Conservation (phyloP, 2,113 vertebrate species). For the Pleuronectes platessa region DNA sequence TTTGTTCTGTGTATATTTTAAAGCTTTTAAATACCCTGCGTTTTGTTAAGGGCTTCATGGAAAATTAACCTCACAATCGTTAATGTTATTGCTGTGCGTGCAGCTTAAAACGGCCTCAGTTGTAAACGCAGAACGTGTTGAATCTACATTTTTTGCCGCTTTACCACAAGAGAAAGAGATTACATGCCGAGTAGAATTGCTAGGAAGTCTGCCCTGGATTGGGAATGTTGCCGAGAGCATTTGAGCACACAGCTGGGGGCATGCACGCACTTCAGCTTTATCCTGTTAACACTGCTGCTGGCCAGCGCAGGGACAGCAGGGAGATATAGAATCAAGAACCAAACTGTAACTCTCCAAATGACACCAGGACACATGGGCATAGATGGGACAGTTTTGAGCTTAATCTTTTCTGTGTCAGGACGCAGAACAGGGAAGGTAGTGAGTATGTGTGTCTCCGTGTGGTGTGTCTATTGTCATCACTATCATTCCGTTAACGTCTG, state of each 20-base stretch:
- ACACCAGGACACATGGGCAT: conserved; percentile 26
- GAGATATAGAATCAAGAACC: conserved; percentile 35
- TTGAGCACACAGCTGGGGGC: conserved; percentile 54
- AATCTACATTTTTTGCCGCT: conserved; percentile 20
- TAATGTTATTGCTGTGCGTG: background rate
- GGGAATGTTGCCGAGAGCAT: conserved; percentile 52
- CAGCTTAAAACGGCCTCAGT: conserved; percentile 5
- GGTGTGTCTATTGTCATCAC: conserved; percentile 26
- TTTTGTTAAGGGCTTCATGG: background rate
- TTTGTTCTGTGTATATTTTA: background rate
- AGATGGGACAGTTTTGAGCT: conserved; percentile 30
- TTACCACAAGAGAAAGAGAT: conserved; percentile 1
- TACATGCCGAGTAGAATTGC: conserved; percentile 29
- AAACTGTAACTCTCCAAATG: conserved; percentile 52
- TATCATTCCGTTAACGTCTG: conserved; percentile 29
- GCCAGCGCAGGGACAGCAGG: conserved; percentile 27
- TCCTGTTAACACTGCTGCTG: conserved; percentile 53
- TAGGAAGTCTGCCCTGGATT: conserved; percentile 46
- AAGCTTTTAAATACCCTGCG: background rate
- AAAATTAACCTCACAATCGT: background rate
- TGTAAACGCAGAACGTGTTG: conserved; percentile 5
- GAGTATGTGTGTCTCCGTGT: conserved; percentile 20
- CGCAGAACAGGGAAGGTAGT: conserved; percentile 41
- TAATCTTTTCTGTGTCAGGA: conserved; percentile 55
- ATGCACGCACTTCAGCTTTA: conserved; percentile 36